Base-by-base conservation (phyloP, 2,888 invertebrate species). In the Alviniconcha strummeri region DNA sequence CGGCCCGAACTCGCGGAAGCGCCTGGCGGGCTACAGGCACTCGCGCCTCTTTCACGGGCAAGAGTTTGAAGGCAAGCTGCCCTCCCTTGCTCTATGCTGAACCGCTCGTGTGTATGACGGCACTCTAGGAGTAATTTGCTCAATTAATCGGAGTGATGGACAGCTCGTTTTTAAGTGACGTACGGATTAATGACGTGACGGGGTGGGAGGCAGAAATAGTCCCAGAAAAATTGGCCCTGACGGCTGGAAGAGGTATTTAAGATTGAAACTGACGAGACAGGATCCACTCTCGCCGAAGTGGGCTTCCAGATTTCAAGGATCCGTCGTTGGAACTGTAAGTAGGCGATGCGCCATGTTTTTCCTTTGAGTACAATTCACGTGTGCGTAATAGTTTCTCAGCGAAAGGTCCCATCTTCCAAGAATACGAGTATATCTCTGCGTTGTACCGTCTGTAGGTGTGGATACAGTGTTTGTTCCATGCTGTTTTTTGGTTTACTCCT, bases 141-240 rank as follows among this genome's bases (percentile, higher is more conserved):
- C 77, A 69, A 64, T 77, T 82, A 77, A 82, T 67, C 55, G 77
- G 77, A 11, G 55, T n/a, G 9, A 15, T 36, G 55, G 19, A 57
- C 9, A 55, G 56, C 67, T 60, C 15, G 9, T 69, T 67, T 77
- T 69, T 55, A 82, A 69, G 56, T 78, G 82, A 82, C 77, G 69
- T 57, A 55, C 15, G 82, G 52, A 76, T 69, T 19, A 77, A 82
- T 75, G 36, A 54, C n/a, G 55, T 67, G 82, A 77, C 77, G 82
- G 56, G 55, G 15, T 60, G 54, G n/a, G 36, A 17, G 54, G 55
- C 57, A 17, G 77, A 77, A 82, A 82, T 82, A 82, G 82, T 67
- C 64, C 77, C 77, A 54, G 67, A 13, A 7, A 67, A 80, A 80
- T 69, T 80, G 69, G 76, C 64, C 19, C 60, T 8, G 13, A 60